Base-by-base conservation (phyloP, 2,888 invertebrate genomes). In the Alcis repandata region DNA sequence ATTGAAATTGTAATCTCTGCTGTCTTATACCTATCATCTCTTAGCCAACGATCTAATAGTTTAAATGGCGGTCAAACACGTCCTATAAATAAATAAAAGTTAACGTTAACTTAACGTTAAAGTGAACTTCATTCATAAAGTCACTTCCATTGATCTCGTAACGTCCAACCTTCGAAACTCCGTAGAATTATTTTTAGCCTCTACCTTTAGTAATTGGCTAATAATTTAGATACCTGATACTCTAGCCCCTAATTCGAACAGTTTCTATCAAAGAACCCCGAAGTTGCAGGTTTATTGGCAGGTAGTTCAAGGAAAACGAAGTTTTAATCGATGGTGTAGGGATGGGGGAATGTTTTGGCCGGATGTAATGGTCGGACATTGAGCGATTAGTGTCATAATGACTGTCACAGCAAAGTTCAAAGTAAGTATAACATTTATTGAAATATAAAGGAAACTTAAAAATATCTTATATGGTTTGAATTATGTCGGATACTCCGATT, bases 301-400 rank as follows among this genome's bases (percentile, higher is more conserved):
- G 48, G 41, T 32, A 61, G 38, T 36, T 62, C 54, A 32, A 17
- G 33, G 45, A 17, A 17, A 45, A 51, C 57, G 49, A 58, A 63
- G 45, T 63, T 63, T 63, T 58, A 63, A 63, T 58, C 57, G 63
- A 58, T 40, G 41, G 17, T 8, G 19, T 52, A 52, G 36, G 43
- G 49, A 41, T 17, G 20, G 19, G 13, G 19, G 11, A 1, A 45
- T 38, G 13, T 27, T 60, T 53, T 22, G 7, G 43, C 22, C 59
- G 45, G 46, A 36, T 36, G 43, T 17, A 38, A n/a, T 46, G 53
- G 10, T 19, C 15, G 41, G 36, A 19, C n/a, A n/a, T n/a, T n/a
- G n/a, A n/a, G n/a, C n/a, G n/a, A n/a, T n/a, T n/a, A n/a, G n/a
- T n/a, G n/a, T n/a, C n/a, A n/a, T n/a, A n/a, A n/a, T n/a, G n/a